Conservation (phyloP, 1,140 invertebrate species). For the Aporrectodea caliginosa region DNA sequence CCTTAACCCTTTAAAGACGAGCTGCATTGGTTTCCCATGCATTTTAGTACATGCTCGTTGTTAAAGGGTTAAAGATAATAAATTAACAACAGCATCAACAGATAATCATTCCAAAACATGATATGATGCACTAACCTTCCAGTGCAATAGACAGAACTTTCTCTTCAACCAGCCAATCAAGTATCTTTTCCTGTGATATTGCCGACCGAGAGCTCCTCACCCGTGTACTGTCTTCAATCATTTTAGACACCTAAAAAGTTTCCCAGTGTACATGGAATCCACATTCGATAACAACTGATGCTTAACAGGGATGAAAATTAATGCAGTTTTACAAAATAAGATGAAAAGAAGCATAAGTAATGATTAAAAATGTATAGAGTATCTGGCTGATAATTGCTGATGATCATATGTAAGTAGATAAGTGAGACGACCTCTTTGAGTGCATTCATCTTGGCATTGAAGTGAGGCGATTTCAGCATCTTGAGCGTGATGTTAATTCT, state of each 20-base stretch:
- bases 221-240: slow-evolving; percentile 57
- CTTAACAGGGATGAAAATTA: not conserved
- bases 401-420: too few species aligned
- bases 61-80: too few species aligned
- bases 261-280: too few species aligned
- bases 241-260: slow-evolving; percentile 53
- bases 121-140: slow-evolving; percentile 54
- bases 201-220: slow-evolving; percentile 47
- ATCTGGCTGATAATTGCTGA: too few species aligned
- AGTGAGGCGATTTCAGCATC: slow-evolving; percentile 61
- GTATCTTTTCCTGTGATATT: slow-evolving; percentile 53
- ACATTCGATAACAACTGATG: too few species aligned
- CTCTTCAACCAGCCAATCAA: slow-evolving; percentile 60
- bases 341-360: too few species aligned
- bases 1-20: too few species aligned
- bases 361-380: too few species aligned
- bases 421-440: slow-evolving; percentile 61
- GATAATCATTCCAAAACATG: not conserved
- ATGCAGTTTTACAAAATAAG: too few species aligned
- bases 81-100: slow-evolving; percentile 1
- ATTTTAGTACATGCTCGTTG: too few species aligned
- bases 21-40: too few species aligned
- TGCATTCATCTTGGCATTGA: slow-evolving; percentile 61
- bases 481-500: slow-evolving; percentile 57
- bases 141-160: slow-evolving; percentile 58